These are phyloP conservation scores for Galeopterus variegatus DNA, from an alignment of 2,113 vertebrate species.

Conservation along the genomic window DNA sequence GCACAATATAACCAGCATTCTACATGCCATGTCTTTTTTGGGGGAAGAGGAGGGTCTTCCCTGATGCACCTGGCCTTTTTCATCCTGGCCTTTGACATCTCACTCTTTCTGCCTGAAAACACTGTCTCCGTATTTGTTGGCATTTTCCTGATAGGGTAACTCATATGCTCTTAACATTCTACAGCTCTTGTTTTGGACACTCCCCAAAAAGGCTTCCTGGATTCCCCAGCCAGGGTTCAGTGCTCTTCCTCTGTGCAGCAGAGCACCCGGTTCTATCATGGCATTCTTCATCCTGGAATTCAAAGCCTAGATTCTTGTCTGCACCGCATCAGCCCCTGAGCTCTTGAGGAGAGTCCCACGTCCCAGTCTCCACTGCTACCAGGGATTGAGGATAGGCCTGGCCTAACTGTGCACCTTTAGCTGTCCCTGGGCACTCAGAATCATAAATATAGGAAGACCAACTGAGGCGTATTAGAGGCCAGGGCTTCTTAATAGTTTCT, in stretches of 20 bases:
- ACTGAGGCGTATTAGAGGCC: neutral
- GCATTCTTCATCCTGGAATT: neutral
- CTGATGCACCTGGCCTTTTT: neutral
- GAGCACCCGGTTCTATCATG: neutral
- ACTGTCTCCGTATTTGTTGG: neutral
- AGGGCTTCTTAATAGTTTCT: neutral
- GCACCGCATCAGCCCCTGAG: neutral
- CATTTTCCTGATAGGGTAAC: neutral
- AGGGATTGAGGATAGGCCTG: neutral
- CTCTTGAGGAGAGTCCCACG: neutral
- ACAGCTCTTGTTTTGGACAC: neutral
- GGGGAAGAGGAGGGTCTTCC: neutral
- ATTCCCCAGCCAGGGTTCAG: no score
- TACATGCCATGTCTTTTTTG: accelerated
- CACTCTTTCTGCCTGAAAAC: neutral
- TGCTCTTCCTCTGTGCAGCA: neutral
- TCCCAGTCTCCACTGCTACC: neutral
- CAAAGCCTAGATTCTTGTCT: neutral
- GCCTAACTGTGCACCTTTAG: neutral
- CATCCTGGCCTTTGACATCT: neutral
- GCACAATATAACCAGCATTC: neutral
- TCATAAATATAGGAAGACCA: neutral
- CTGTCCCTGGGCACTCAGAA: neutral
- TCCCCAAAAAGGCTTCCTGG: neutral
- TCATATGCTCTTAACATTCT: neutral